phyloP scores from a whole-genome alignment of 2,888 invertebrate species.

The Hoplodrina blanda region DNA sequence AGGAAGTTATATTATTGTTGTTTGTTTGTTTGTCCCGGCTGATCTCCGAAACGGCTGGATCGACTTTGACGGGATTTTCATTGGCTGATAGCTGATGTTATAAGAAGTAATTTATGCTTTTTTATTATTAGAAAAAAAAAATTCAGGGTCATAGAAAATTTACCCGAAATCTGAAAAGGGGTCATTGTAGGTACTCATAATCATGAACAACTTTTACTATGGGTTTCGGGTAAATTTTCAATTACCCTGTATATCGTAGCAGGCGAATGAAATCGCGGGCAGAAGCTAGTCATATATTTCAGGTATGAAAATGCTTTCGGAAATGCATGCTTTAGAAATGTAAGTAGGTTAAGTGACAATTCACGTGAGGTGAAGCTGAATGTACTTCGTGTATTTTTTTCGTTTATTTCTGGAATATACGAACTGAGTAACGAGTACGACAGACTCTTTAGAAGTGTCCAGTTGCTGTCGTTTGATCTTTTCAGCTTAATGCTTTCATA shows the following conservation, averaged over 20 bases:
- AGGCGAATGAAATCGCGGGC: no score
- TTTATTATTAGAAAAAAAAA: no score
- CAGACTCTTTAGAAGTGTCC: conserved; percentile 22
- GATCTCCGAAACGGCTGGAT: not conserved
- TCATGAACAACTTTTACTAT: no score
- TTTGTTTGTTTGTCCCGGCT: not conserved
- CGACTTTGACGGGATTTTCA: no score
- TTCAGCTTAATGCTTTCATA: not conserved
- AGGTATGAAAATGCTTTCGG: conserved; percentile 53
- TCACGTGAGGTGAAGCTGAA: conserved; percentile 21
- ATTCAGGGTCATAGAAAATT: no score
- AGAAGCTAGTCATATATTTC: conserved; percentile 44
- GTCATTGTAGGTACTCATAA: no score
- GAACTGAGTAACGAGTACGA: conserved; percentile 15
- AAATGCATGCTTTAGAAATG: conserved; percentile 50
- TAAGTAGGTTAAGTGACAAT: conserved; percentile 57
- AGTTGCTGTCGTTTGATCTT: conserved; percentile 28
- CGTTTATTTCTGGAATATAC: conserved; percentile 32
- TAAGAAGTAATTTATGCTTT: no score
- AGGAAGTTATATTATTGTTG: no score
- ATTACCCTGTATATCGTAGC: no score
- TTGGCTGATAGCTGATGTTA: no score
- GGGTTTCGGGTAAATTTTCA: no score
- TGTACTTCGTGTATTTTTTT: conserved; percentile 15
- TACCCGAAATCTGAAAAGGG: no score